Base-by-base conservation (phyloP, 2,797 vertebrate species). In the Cetoscarus ocellatus region DNA sequence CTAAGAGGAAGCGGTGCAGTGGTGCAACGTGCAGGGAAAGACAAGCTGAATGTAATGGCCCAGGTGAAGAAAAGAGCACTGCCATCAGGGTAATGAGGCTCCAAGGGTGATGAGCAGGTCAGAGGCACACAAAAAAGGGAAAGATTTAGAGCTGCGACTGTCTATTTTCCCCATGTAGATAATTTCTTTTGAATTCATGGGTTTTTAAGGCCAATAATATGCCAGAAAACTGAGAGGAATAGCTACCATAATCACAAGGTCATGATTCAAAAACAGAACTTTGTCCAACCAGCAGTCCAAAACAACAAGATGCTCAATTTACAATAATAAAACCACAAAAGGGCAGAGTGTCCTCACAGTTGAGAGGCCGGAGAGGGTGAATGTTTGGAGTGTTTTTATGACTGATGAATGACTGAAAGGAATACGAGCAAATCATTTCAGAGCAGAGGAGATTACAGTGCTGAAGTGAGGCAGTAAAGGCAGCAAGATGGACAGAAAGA, bases 381-480 rank as follows among this genome's bases (percentile, higher is more conserved):
- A 35, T 14, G 54, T 53, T 38, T 76, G 71, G 47, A 40, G 54
- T 12, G 50, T 14, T 51, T 71, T 61, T 65, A 51, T 70, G 48
- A 38, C 76, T 42, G 40, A 73, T 43, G 38, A 62, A 67, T 48
- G 39, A 73, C 19, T 61, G 51, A 14, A 68, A 56, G 43, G 17
- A 74, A 64, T 51, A 59, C 10, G 62, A 64, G 54, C 42, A 40
- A 76, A 73, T 69, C 45, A 45, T 73, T 74, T 66, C 45, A 70
- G 53, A 57, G 34, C 49, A n/a, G 13, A 39, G 18, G 70, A 68
- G 68, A 68, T 72, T 60, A 64, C 27, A 67, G 59, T 3, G 36
- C 55, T 6, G 39, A 52, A 49, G 72, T 56, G 53, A 50, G 68
- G 27, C 39, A 49, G 73, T 45, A 70, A 60, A 71, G 57, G 49